phyloP scores from a whole-genome alignment of 2,888 invertebrate species.

The Chloroclysta siterata region DNA sequence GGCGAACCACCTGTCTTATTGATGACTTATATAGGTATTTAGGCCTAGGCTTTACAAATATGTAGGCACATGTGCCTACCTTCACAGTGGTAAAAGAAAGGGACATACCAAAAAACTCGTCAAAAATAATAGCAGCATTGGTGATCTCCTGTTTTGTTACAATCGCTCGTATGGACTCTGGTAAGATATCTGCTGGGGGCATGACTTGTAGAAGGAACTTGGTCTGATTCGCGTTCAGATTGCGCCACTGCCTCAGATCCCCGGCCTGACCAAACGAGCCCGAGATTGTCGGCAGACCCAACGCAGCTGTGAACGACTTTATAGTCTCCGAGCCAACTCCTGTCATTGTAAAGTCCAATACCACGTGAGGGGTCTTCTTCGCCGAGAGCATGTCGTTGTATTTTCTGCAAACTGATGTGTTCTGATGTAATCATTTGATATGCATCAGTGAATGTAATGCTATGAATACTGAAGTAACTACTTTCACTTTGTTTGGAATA shows the following conservation, averaged over 20 bases:
- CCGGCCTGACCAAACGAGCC: slow-evolving; percentile 94
- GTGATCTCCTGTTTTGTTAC: slow-evolving; percentile 93
- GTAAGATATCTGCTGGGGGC: slow-evolving; percentile 94
- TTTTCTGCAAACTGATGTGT: slow-evolving; percentile 85
- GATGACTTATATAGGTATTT: not conserved
- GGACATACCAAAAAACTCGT: slow-evolving; percentile 91
- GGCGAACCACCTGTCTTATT: slow-evolving; percentile 20
- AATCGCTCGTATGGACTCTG: slow-evolving; percentile 92
- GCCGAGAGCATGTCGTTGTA: slow-evolving; percentile 87
- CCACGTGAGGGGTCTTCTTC: slow-evolving; percentile 89
- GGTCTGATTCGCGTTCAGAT: slow-evolving; percentile 87
- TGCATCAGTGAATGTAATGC: not conserved
- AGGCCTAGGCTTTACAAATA: no score
- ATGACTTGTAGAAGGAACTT: slow-evolving; percentile 92
- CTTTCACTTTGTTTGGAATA: slow-evolving; percentile 23
- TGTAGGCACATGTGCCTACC: no score
- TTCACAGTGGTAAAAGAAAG: not conserved
- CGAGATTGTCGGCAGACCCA: slow-evolving; percentile 93
- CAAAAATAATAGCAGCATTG: slow-evolving; percentile 96
- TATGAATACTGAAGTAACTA: not conserved
- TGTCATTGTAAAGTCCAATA: slow-evolving; percentile 92
- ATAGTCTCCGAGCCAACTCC: slow-evolving; percentile 93
- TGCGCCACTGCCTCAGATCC: slow-evolving; percentile 93
- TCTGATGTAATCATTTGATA: slow-evolving; percentile 16
- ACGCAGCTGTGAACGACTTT: slow-evolving; percentile 91